Conservation (phyloP, 2,888 invertebrate species). For the Acrocera orbiculus region DNA sequence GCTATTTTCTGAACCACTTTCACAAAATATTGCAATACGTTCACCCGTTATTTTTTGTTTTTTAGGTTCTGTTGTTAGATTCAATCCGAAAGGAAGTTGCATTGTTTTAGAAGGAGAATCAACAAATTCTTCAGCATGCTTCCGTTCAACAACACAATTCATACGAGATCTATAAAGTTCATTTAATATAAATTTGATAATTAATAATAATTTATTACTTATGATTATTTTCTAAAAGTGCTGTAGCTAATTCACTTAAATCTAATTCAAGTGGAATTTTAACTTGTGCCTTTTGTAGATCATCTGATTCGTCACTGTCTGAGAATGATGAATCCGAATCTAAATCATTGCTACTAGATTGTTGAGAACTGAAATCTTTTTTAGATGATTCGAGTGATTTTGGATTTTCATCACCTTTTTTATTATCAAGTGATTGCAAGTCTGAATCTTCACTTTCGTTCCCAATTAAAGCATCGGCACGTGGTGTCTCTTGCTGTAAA, state of each 20-base stretch:
- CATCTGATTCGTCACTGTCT: slow-evolving; percentile 40
- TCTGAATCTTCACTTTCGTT: too few species aligned
- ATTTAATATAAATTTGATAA: not conserved
- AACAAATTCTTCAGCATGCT: slow-evolving; percentile 64
- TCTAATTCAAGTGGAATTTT: slow-evolving; percentile 67
- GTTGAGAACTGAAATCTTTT: too few species aligned
- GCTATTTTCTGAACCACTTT: slow-evolving; percentile 41
- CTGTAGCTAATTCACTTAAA: slow-evolving; percentile 65
- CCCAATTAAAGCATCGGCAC: too few species aligned
- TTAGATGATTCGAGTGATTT: too few species aligned
- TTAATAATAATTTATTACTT: slow-evolving; percentile 28
- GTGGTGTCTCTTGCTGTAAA: too few species aligned
- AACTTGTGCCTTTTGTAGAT: slow-evolving; percentile 39
- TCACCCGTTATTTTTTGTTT: slow-evolving; percentile 62
- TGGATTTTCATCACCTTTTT: too few species aligned
- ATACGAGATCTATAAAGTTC: slow-evolving; percentile 48
- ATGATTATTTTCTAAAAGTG: slow-evolving; percentile 49
- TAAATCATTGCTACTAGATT: slow-evolving; percentile 17
- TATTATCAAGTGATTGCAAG: too few species aligned
- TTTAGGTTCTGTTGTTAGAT: slow-evolving; percentile 52
- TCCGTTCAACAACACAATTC: slow-evolving; percentile 80
- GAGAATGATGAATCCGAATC: slow-evolving; percentile 39
- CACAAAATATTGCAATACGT: slow-evolving; percentile 74
- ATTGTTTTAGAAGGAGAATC: slow-evolving; percentile 52
- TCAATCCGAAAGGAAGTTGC: slow-evolving; percentile 45